phyloP scores from a whole-genome alignment of 2,888 invertebrate genomes.

The Clostera curtula region DNA sequence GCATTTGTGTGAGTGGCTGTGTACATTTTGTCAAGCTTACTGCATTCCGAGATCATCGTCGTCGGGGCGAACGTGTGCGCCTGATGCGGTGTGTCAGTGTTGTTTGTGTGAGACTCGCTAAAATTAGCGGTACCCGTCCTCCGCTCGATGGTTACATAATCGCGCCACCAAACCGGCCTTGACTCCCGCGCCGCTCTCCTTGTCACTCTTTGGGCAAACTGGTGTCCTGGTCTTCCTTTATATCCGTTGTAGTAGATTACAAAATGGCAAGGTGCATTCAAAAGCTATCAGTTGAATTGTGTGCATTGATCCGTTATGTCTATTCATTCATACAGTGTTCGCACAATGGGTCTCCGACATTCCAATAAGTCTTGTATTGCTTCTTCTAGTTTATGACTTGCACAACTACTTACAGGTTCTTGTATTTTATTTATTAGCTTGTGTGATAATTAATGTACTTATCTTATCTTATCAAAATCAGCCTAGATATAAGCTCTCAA shows the following conservation, averaged over 20 bases:
- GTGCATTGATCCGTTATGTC: slow-evolving; percentile 4
- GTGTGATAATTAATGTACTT: too few species aligned
- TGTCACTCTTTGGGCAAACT: slow-evolving; percentile 39
- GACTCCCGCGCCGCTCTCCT: slow-evolving; percentile 66
- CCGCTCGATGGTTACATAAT: slow-evolving; percentile 59
- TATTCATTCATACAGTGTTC: too few species aligned
- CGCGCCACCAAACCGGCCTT: slow-evolving; percentile 61
- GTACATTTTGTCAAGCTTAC: slow-evolving; percentile 5
- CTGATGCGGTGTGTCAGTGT: slow-evolving; percentile 35
- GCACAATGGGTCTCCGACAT: too few species aligned
- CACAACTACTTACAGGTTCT: too few species aligned
- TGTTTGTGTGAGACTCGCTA: slow-evolving; percentile 63
- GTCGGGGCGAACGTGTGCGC: slow-evolving; percentile 31
- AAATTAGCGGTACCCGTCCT: slow-evolving; percentile 60
- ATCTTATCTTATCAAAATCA: too few species aligned
- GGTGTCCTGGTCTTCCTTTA: slow-evolving; percentile 25
- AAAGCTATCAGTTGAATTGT: slow-evolving; percentile 8
- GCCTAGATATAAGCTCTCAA: too few species aligned
- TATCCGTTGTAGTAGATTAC: slow-evolving; percentile 13
- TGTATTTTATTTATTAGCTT: too few species aligned
- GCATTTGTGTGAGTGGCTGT: slow-evolving; percentile 5
- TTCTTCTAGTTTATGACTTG: too few species aligned
- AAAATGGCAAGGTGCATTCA: slow-evolving; percentile 16
- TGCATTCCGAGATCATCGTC: slow-evolving; percentile 18
- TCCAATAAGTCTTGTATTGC: too few species aligned